These are phyloP conservation scores for Cheilosia impressa DNA, from an alignment of 2,888 invertebrate genomes.

Conservation along the genomic window DNA sequence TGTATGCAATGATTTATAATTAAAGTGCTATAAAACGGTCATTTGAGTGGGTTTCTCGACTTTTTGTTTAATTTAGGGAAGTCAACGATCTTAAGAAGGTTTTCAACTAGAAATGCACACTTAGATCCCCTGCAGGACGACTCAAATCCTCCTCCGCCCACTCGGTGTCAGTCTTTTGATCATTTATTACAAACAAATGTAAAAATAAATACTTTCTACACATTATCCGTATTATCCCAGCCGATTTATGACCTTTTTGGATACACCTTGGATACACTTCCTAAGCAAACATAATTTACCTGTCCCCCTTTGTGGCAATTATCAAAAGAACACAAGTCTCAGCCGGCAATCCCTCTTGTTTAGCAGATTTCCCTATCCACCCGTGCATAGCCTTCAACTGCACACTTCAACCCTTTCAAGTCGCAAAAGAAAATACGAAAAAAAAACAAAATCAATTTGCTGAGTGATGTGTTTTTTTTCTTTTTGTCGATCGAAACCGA, in stretches of 20 bases:
- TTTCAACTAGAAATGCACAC: no score
- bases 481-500: constrained; percentile 16
- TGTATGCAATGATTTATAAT: no score
- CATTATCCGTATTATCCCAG: not conserved
- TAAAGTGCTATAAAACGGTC: no score
- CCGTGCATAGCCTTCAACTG: not conserved
- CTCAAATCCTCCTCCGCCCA: not conserved
- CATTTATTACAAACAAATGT: not conserved
- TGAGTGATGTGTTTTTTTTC: constrained; percentile 41
- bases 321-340: constrained; percentile 36
- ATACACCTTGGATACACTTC: constrained; percentile 2
- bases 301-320: constrained; percentile 18
- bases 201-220: not conserved
- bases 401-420: not conserved
- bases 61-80: no score
- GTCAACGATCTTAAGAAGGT: no score
- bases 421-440: not conserved
- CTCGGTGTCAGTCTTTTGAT: no score
- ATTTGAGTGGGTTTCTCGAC: no score
- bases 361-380: not conserved
- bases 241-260: not conserved
- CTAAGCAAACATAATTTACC: constrained; percentile 22
- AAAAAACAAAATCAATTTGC: constrained; percentile 38
- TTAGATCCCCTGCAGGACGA: no score
- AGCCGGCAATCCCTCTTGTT: constrained; percentile 12